Conservation (phyloP, 2,113 vertebrate genomes). For the Megaleporinus macrocephalus region DNA sequence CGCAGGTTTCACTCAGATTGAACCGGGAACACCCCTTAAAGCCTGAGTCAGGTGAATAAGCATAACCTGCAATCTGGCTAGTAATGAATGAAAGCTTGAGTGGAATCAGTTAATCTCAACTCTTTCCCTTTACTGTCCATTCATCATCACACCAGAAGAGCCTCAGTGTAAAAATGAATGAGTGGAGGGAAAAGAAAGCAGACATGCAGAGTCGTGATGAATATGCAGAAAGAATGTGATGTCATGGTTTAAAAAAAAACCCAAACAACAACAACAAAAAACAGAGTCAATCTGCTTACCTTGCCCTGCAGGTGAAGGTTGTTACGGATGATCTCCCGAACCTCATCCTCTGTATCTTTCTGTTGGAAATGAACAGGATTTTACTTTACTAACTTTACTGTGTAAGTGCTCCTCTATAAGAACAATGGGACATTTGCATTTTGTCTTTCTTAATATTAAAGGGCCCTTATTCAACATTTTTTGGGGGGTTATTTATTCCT, state of each 20-base stretch:
- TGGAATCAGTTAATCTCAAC: neutral
- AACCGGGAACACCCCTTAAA: neutral
- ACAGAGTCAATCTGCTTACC: slow-evolving; percentile 73
- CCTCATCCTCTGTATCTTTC: slow-evolving; percentile 98
- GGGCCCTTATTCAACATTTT: too few species aligned
- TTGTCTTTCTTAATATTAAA: too few species aligned
- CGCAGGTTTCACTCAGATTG: neutral
- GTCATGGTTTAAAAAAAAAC: too few species aligned
- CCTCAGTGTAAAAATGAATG: too few species aligned
- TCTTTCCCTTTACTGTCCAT: neutral
- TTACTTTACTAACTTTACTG: neutral
- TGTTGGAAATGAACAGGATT: slow-evolving; percentile 68
- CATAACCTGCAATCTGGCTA: neutral
- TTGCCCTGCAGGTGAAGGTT: slow-evolving; percentile 96
- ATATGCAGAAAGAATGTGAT: neutral
- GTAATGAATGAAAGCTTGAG: neutral
- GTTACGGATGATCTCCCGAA: slow-evolving; percentile 87
- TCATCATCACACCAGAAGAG: neutral
- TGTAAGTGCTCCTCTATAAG: too few species aligned
- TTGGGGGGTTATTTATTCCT: too few species aligned
- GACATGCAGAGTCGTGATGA: neutral
- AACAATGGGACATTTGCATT: too few species aligned
- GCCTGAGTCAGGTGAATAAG: neutral
- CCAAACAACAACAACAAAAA: too few species aligned
- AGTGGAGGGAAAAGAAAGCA: neutral